phyloP scores from a whole-genome alignment of 1,140 invertebrate species.

The Cepaea nemoralis region DNA sequence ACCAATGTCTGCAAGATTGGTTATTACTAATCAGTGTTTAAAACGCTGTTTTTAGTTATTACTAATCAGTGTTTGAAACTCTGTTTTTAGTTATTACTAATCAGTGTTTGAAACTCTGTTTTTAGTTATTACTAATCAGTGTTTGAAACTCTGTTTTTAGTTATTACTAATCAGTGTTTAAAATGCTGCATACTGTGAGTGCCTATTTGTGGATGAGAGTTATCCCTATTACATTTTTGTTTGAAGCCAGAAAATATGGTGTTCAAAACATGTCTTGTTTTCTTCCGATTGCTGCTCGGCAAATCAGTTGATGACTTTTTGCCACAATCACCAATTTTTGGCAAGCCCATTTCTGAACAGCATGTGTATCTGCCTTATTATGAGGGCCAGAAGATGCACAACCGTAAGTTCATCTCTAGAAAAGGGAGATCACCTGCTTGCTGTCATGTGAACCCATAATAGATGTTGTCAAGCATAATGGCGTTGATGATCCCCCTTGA shows the following conservation, averaged over 20 bases:
- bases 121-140: no score
- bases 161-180: no score
- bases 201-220: no score
- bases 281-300: background rate
- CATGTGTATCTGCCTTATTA: slow-evolving; percentile 85
- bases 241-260: background rate
- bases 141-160: no score
- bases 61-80: no score
- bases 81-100: no score
- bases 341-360: slow-evolving; percentile 80
- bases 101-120: no score
- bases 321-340: slow-evolving; percentile 75
- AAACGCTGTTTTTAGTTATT: no score
- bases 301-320: slow-evolving; percentile 78
- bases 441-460: background rate
- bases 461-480: background rate
- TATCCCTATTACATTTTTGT: no score
- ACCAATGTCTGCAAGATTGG: no score
- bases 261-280: background rate
- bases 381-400: slow-evolving; percentile 79
- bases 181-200: no score
- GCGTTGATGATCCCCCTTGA: background rate
- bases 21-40: no score
- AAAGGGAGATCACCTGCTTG: slow-evolving; percentile 15
- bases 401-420: slow-evolving; percentile 77